These are phyloP conservation scores for Drosophila paranaensis DNA, from an alignment of 2,888 invertebrate genomes.

Conservation along the genomic window DNA sequence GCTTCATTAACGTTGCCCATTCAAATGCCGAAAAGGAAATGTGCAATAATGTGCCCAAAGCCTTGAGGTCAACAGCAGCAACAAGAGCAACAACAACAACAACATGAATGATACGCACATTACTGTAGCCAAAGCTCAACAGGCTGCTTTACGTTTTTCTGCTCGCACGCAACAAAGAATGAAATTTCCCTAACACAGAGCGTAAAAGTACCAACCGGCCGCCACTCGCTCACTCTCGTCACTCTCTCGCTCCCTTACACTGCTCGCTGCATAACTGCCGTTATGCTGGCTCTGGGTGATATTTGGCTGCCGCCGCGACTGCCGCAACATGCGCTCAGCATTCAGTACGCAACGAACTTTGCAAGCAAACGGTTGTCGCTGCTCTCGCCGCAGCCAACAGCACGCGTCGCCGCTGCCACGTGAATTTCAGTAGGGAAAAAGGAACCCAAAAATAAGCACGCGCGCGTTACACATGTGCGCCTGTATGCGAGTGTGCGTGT, in stretches of 20 bases:
- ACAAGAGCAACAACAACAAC: slow-evolving; percentile 13
- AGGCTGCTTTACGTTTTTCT: slow-evolving; percentile 63
- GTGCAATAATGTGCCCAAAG: slow-evolving; percentile 69
- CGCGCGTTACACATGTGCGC: slow-evolving; percentile 53
- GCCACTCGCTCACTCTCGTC: slow-evolving; percentile 5
- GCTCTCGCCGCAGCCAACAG: slow-evolving; percentile 15
- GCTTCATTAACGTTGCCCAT: slow-evolving; percentile 74
- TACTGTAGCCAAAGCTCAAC: slow-evolving; percentile 58
- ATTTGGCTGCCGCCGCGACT: slow-evolving; percentile 42
- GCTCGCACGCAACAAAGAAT: not conserved
- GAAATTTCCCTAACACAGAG: slow-evolving; percentile 66
- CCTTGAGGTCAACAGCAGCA: slow-evolving; percentile 55
- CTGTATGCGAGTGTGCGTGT: slow-evolving; percentile 19
- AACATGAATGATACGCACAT: slow-evolving; percentile 17
- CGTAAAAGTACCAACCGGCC: slow-evolving; percentile 30
- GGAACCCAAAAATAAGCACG: slow-evolving; percentile 71
- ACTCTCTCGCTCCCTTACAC: not conserved
- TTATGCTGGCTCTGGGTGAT: slow-evolving; percentile 23
- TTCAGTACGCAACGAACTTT: slow-evolving; percentile 78
- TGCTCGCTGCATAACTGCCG: slow-evolving; percentile 38
- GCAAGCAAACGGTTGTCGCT: slow-evolving; percentile 55
- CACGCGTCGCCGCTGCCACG: slow-evolving; percentile 61
- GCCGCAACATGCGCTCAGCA: slow-evolving; percentile 61
- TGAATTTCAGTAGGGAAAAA: slow-evolving; percentile 39
- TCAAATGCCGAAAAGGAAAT: slow-evolving; percentile 70